phyloP scores from a whole-genome alignment of 2,888 invertebrate species.

The Dynastes tityus region DNA sequence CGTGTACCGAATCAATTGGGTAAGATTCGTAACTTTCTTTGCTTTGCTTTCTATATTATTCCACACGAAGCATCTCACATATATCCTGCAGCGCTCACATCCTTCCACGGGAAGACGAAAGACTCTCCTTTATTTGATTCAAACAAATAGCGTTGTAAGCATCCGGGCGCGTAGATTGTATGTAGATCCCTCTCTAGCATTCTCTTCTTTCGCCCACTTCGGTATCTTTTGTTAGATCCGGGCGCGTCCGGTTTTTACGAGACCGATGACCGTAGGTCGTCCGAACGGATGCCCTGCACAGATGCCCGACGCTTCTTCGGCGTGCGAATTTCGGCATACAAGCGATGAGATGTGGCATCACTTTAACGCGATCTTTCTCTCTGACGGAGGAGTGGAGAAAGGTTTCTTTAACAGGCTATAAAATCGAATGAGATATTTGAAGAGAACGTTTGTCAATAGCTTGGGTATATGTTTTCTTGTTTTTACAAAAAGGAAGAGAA shows the following conservation, averaged over 20 bases:
- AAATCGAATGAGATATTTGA: constrained; percentile 12
- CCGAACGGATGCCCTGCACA: constrained; percentile 4
- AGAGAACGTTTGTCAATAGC: background rate
- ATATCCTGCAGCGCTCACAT: background rate
- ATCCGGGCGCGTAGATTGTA: constrained; percentile 22
- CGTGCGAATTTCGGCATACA: background rate
- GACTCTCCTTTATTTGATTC: constrained; percentile 35
- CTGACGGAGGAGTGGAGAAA: no score
- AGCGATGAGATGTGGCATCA: background rate
- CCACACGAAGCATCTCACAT: background rate
- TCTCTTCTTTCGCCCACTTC: background rate
- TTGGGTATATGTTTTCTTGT: background rate
- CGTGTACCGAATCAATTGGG: background rate
- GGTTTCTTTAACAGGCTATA: constrained; percentile 26
- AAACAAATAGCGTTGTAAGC: constrained; percentile 40
- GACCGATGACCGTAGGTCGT: constrained; percentile 34
- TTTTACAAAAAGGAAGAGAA: background rate
- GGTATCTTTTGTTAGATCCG: constrained; percentile 14
- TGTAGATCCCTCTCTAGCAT: background rate
- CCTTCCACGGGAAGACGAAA: background rate
- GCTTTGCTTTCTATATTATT: background rate
- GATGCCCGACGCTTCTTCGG: background rate
- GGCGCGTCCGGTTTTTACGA: constrained; percentile 3
- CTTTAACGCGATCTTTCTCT: background rate
- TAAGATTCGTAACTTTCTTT: constrained; percentile 17